A percentile compares a stretch with the other conserved stretches of the same genome.
phyloP scores from a whole-genome alignment of 2,888 invertebrate species.

The Cryptophagus acutangulus region DNA sequence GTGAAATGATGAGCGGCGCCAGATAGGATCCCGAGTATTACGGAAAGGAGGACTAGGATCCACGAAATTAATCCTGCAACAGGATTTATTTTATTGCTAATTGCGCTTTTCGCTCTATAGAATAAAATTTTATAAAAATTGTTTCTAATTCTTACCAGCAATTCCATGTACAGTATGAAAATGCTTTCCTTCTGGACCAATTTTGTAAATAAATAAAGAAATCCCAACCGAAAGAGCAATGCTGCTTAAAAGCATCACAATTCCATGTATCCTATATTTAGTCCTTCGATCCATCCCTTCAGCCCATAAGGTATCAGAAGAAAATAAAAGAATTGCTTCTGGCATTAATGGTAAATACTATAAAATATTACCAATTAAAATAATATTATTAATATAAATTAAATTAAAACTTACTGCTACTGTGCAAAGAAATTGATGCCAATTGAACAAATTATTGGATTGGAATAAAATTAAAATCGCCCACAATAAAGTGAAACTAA shows the following conservation, averaged over 20 bases:
- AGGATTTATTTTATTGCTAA: slow-evolving; percentile 2
- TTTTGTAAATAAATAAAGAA: slow-evolving; percentile 25
- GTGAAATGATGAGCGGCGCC: slow-evolving; percentile 24
- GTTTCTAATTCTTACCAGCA: slow-evolving; percentile 23
- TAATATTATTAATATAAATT: not conserved
- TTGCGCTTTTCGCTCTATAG: not conserved
- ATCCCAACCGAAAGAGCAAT: slow-evolving; percentile 29
- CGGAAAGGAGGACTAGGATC: slow-evolving; percentile 25
- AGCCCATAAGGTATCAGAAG: slow-evolving; percentile 32
- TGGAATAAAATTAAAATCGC: slow-evolving; percentile 27
- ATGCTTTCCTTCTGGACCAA: slow-evolving; percentile 18
- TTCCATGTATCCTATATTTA: slow-evolving; percentile 32
- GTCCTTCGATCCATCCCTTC: slow-evolving; percentile 26
- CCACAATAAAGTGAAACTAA: slow-evolving; percentile 33
- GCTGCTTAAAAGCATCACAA: slow-evolving; percentile 25
- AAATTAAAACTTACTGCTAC: slow-evolving; percentile 32
- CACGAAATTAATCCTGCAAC: slow-evolving; percentile 31
- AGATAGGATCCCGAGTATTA: slow-evolving; percentile 24
- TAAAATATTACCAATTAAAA: not conserved
- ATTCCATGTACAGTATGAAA: slow-evolving; percentile 30
- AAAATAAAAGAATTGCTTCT: slow-evolving; percentile 33
- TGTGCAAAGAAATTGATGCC: slow-evolving; percentile 34
- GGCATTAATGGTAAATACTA: slow-evolving; percentile 37
- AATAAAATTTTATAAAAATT: too few relatives aligned
- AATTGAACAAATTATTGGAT: slow-evolving; percentile 20